Conservation (phyloP, 2,797 vertebrate species). For the Limnodromus scolopaceus region DNA sequence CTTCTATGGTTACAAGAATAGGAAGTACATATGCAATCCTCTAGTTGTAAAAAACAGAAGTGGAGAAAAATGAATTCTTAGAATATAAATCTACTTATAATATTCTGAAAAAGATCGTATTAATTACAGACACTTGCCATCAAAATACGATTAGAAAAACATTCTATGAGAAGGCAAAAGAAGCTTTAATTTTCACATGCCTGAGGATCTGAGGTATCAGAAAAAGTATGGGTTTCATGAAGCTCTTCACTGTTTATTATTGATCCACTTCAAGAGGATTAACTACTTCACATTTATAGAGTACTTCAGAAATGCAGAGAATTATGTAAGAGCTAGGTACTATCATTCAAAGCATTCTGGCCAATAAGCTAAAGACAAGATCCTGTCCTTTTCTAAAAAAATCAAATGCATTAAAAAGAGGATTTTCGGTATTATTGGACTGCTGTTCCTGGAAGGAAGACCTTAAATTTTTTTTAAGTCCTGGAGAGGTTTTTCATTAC, state of each 20-base stretch:
- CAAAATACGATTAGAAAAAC: not conserved
- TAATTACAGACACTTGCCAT: not conserved
- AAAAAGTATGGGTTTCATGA: not conserved
- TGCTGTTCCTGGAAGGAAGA: not conserved
- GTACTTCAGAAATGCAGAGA: conserved; percentile 5
- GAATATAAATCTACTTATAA: not conserved
- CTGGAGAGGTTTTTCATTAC: not conserved
- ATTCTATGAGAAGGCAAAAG: not conserved
- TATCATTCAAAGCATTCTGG: not conserved
- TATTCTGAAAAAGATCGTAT: not conserved
- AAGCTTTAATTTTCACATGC: not conserved
- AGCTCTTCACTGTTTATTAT: conserved; percentile 4
- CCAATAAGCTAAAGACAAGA: not conserved
- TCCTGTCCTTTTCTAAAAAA: not conserved
- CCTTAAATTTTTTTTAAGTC: not conserved
- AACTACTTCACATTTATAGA: conserved; percentile 13
- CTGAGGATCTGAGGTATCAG: not conserved
- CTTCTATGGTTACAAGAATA: not conserved
- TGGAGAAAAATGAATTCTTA: not conserved
- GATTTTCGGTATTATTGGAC: not conserved
- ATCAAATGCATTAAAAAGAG: not conserved
- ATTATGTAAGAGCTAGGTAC: not conserved
- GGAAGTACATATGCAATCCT: not conserved
- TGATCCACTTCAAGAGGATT: not conserved
- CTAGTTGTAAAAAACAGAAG: not conserved